Evolutionary conservation across 1,140 invertebrate genomes (phyloP).

Genomic region (Hesperophylax magnus): DNA sequence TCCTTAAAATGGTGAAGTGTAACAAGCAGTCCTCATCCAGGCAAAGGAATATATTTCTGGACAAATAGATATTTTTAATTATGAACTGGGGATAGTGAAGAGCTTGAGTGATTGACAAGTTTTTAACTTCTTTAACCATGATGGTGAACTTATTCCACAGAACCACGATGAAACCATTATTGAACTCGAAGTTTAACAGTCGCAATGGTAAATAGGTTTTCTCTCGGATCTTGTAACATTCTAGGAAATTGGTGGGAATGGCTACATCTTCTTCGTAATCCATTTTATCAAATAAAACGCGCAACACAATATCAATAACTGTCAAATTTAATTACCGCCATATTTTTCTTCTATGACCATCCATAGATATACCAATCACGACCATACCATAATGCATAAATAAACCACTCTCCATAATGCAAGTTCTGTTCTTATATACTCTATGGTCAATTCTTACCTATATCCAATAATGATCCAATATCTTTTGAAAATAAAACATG

Average conservation of each 20-base stretch:
- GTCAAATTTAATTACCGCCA: too few species aligned
- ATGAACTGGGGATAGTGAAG: slow-evolving; percentile 6
- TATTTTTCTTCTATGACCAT: too few species aligned
- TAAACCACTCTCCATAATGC: too few species aligned
- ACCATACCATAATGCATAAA: too few species aligned
- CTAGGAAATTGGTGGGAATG: neutral
- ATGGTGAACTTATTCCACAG: slow-evolving; percentile 36
- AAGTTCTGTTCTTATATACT: too few species aligned
- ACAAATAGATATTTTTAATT: slow-evolving; percentile 30
- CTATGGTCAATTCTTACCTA: too few species aligned
- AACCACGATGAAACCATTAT: slow-evolving; percentile 5
- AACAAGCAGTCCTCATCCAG: slow-evolving; percentile 3
- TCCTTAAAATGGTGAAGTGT: slow-evolving; percentile 24
- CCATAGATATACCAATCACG: too few species aligned
- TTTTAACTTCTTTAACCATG: slow-evolving; percentile 15
- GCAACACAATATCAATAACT: too few species aligned
- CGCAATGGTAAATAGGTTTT: slow-evolving; percentile 16
- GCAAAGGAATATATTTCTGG: slow-evolving; percentile 35
- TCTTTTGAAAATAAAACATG: too few species aligned
- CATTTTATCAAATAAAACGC: neutral
- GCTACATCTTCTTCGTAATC: neutral
- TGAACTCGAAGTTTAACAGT: neutral
- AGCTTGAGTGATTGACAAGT: neutral
- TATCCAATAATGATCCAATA: too few species aligned
- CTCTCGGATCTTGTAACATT: slow-evolving; percentile 5